Conservation (phyloP, 2,888 invertebrate genomes). For the Lamproptera curius region DNA sequence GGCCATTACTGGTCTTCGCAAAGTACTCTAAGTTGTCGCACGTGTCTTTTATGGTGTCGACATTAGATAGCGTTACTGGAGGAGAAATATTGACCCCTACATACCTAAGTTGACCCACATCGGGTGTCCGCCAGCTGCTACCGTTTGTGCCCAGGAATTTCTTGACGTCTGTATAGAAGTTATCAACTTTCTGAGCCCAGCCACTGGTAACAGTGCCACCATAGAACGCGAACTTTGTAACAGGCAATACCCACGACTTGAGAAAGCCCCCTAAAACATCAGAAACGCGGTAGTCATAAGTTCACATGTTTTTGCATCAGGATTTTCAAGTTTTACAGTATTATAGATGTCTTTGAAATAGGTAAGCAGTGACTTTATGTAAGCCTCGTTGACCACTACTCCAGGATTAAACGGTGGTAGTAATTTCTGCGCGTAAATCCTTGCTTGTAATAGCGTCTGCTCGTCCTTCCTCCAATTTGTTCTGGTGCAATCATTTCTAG, state of each 20-base stretch:
- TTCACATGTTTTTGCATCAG: constrained; percentile 31
- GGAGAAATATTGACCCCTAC: constrained; percentile 42
- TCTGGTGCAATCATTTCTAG: constrained; percentile 36
- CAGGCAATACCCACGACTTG: constrained; percentile 77
- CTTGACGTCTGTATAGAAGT: constrained; percentile 78
- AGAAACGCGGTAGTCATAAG: constrained; percentile 60
- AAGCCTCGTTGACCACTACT: constrained; percentile 40
- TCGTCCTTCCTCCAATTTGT: constrained; percentile 42
- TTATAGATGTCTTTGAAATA: constrained; percentile 46
- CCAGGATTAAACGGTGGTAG: constrained; percentile 43
- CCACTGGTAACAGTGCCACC: constrained; percentile 77
- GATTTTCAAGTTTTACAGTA: constrained; percentile 40
- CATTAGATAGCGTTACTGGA: constrained; percentile 24
- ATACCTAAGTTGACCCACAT: constrained; percentile 36
- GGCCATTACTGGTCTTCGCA: constrained; percentile 41
- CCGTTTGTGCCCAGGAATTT: constrained; percentile 78
- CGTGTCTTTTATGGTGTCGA: constrained; percentile 35
- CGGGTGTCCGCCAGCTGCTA: constrained; percentile 70
- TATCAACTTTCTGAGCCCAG: constrained; percentile 72
- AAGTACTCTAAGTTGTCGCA: constrained; percentile 51
- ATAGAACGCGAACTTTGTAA: constrained; percentile 80
- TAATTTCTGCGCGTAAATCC: constrained; percentile 48
- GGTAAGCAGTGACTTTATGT: constrained; percentile 37
- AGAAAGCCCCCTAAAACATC: constrained; percentile 80
- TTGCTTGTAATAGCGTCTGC: constrained; percentile 44